Evolutionary conservation across 1,140 invertebrate species (phyloP), one percentile per base, ranked within the genome.

Genomic region (Sinonovacula constricta): DNA sequence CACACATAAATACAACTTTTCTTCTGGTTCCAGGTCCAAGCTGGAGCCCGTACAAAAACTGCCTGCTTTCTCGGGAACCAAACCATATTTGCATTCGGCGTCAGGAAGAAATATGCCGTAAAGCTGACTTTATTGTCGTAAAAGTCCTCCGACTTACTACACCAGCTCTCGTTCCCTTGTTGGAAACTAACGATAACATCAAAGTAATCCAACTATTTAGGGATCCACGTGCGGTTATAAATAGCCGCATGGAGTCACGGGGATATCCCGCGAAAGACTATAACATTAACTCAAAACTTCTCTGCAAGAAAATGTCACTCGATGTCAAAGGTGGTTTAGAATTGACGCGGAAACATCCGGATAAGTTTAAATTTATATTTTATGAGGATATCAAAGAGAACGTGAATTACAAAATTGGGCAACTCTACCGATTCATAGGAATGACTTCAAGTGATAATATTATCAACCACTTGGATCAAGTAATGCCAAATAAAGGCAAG

Each of bases 131-230:
- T 31, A 45, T 54, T 12, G 72, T 75, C 3, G 66, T 51, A 24
- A 75, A 75, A 45, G 72, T 75, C 2, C 51, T 75, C 0, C 60
- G 72, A 24, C 60, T 75, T 10, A 75, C 72, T 4, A 75, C 60
- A 0, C n/a, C 24, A 12, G 22, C 62, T 3, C 31, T 49, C 12
- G 51, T 57, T 1, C 31, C n/a, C 26, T 36, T 75, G 3, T 22
- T 75, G 26, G 31, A 53, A 28, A 36, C 51, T 36, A 14, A 33
- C 12, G 30, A 36, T 33, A 75, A 75, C 26, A 18, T 75, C 22
- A 75, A 75, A 57, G 3, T 75, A n/a, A 57, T 75, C 7, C 72
- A 75, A 14, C 30, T 75, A 24, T 75, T 66, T 49, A 24, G 72
- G 33, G 54, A 75, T 30, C 72, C 72, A 31, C 53, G 49, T 34